Percentiles rank a stretch among this genome's conserved stretches.
Evolutionary conservation across 2,888 invertebrate species (phyloP).

Genomic region (Chymomyza amoena): DNA sequence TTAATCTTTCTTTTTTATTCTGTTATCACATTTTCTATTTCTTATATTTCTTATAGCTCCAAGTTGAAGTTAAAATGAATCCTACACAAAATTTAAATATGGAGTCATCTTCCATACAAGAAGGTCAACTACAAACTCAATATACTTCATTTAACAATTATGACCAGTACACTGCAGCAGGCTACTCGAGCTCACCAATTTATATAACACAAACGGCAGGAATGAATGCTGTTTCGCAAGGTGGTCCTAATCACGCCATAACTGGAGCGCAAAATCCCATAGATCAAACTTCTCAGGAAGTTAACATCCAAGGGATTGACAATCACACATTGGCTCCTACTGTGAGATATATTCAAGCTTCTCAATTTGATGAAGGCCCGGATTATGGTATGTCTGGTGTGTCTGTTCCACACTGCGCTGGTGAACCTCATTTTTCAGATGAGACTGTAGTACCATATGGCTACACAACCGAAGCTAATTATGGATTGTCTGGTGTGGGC

Average conservation of each 20-base stretch:
- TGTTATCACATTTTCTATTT: neutral
- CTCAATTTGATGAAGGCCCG: slow-evolving; percentile 76
- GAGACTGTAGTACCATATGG: slow-evolving; percentile 83
- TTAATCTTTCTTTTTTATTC: no score
- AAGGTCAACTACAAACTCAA: slow-evolving; percentile 66
- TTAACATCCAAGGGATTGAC: slow-evolving; percentile 66
- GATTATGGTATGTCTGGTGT: slow-evolving; percentile 84
- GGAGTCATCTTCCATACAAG: slow-evolving; percentile 57
- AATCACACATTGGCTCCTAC: slow-evolving; percentile 63
- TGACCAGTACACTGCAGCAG: slow-evolving; percentile 62
- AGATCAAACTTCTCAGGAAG: slow-evolving; percentile 59
- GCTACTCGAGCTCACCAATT: slow-evolving; percentile 69
- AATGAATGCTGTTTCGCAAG: slow-evolving; percentile 55
- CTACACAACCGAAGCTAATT: slow-evolving; percentile 83
- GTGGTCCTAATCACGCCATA: slow-evolving; percentile 58
- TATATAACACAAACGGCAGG: slow-evolving; percentile 70
- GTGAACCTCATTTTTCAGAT: slow-evolving; percentile 84
- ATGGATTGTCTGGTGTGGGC: slow-evolving; percentile 78
- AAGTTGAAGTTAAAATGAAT: slow-evolving; percentile 48
- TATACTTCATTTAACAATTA: slow-evolving; percentile 67
- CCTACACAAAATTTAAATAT: slow-evolving; percentile 58
- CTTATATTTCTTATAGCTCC: neutral
- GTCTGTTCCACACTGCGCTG: slow-evolving; percentile 82
- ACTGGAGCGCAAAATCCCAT: slow-evolving; percentile 67
- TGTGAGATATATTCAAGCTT: slow-evolving; percentile 77